A percentile compares a stretch with the other conserved stretches of the same genome.
Evolutionary conservation across 2,888 invertebrate species (phyloP).

Genomic region (Chrysopilus asiliformis): DNA sequence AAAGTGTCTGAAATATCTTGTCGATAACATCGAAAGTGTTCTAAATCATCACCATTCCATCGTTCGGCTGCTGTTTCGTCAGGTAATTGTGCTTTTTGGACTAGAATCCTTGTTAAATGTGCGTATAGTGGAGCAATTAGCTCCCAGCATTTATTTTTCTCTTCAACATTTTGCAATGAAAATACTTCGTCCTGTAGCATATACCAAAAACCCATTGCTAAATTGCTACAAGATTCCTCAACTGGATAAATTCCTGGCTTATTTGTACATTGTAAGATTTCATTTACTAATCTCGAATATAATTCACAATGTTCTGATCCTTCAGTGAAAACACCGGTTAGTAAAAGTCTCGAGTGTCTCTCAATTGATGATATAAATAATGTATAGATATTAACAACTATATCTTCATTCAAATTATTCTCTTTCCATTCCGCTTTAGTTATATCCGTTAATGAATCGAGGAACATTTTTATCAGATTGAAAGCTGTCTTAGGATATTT

Average conservation of each 20-base stretch:
- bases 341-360: constrained; percentile 46
- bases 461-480: constrained; percentile 44
- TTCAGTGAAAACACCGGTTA: constrained; percentile 26
- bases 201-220: constrained; percentile 87
- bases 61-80: constrained; percentile 41
- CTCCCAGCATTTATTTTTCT: constrained; percentile 31
- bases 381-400: constrained; percentile 51
- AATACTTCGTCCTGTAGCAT: constrained; percentile 50
- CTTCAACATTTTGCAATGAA: constrained; percentile 26
- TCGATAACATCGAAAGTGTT: constrained; percentile 72
- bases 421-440: constrained; percentile 39
- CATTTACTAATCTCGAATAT: constrained; percentile 49
- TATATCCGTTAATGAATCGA: constrained; percentile 43
- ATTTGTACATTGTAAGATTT: constrained; percentile 66
- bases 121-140: constrained; percentile 66
- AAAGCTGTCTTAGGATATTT: constrained; percentile 45
- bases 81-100: constrained; percentile 70
- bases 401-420: constrained; percentile 42
- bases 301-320: constrained; percentile 40
- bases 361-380: constrained; percentile 58
- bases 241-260: constrained; percentile 71
- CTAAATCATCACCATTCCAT: constrained; percentile 66
- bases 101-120: constrained; percentile 57
- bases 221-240: constrained; percentile 74
- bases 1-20: constrained; percentile 77